Evolutionary conservation across 2,888 invertebrate genomes (phyloP), one percentile per base, ranked within the genome.

Genomic region (Phymatocera aterrima): DNA sequence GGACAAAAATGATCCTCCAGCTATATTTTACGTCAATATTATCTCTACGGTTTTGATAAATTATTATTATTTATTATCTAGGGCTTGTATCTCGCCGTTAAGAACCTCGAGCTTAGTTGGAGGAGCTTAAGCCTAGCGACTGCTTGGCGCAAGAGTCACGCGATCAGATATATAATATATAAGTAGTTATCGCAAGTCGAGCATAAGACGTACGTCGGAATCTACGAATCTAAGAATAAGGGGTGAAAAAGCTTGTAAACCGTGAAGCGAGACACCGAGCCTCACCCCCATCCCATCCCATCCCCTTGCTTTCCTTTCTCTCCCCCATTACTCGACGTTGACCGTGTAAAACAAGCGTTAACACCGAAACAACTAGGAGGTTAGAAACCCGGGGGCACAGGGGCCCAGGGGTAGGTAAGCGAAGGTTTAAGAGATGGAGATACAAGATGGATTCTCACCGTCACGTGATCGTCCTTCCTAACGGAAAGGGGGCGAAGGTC

Each of bases 361-460:
- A 64, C 61, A 64, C 24, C 61, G 21, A 64, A 64, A 64, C 61
- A 64, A 64, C 61, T 34, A 64, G 61, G 37, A 10, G 31, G 61
- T 10, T 34, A 15, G 60, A 21, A 24, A 10, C 12, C 34, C 34
- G 61, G n/a, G 18, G 18, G n/a, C 6, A 34, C 5, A 21, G 61
- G n/a, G 37, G 1, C n/a, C 15, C 34, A 31, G 15, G 60, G 57
- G 8, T 10, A 57, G 24, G 28, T 28, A 43, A 40, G 24, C 68
- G 21, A 68, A 68, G 46, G 48, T 10, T 72, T 46, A n/a, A 68
- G 40, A 21, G 68, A 68, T 68, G 61, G 48, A 72, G 72, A 72
- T 51, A 34, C 72, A 72, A 72, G 54, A 72, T 72, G 72, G 72
- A 72, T 72, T 68, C 68, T n/a, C 46, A 8, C 61, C 61, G 61